These are phyloP conservation scores for Apamea sordens DNA, from an alignment of 2,888 invertebrate genomes.

Conservation along the genomic window DNA sequence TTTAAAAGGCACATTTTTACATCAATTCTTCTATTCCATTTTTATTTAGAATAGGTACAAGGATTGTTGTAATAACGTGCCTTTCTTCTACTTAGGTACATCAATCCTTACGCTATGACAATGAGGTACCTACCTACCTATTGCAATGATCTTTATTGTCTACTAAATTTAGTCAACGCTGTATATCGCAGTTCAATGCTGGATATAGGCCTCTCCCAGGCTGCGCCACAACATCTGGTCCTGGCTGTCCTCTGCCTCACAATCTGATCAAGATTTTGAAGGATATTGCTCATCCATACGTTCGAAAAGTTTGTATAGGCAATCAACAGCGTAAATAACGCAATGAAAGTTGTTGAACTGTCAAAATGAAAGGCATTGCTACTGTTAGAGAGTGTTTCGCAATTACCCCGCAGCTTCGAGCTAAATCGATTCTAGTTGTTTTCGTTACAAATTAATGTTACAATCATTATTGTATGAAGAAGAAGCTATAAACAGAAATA, in stretches of 20 bases:
- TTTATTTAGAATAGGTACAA: neutral
- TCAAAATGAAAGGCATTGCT: neutral
- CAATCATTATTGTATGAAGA: constrained; percentile 12
- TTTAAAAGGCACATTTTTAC: neutral
- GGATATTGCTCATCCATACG: neutral
- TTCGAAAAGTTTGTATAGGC: neutral
- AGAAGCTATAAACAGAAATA: constrained; percentile 18
- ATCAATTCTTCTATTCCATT: neutral
- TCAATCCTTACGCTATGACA: neutral
- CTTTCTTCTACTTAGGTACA: neutral
- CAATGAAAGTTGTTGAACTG: neutral
- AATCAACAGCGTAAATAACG: neutral
- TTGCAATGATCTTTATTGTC: neutral
- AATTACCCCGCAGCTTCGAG: neutral
- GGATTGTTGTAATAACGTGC: no score
- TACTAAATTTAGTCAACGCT: neutral
- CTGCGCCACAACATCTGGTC: neutral
- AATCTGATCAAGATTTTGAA: neutral
- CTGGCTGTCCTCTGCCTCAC: neutral
- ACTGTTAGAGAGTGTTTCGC: neutral
- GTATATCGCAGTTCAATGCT: neutral
- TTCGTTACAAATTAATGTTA: constrained; percentile 14
- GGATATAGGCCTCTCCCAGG: neutral
- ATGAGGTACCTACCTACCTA: neutral
- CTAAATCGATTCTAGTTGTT: neutral